Evolutionary conservation across 2,888 invertebrate species (phyloP), one percentile per base, ranked within the genome.

Genomic region (Coecobrya sp.): DNA sequence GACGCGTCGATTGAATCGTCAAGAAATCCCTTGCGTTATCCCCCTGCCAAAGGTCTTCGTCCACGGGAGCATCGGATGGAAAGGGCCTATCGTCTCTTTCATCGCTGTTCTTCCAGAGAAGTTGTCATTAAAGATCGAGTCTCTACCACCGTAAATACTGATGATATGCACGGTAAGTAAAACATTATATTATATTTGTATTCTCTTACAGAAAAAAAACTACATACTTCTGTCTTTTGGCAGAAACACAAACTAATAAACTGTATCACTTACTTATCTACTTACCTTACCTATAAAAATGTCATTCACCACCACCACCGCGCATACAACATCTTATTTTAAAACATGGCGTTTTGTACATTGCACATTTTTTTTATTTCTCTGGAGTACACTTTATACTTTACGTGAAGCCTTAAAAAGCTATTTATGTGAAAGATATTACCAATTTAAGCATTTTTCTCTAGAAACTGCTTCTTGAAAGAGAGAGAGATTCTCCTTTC

Each of bases 31-130:
- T 49, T 76, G 79, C 87, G 55, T 36, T 45, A 36, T 49, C 27
- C 19, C 25, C 81, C 86, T 30, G 70, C 30, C 73, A 65, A 85
- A 70, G 68, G 68, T 70, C 10, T 5, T 36, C 68, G 68, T 45
- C 73, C 49, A 27, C 79, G 25, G 79, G 49, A 79, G 59, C 89
- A 73, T 86, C 42, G 30, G 52, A 93, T 85, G 79, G 79, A 84
- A 88, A 89, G 93, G 91, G 89, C 91, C 84, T 86, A 81, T 90
- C 94, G 94, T 73, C 94, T 95, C 59, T 93, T 92, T 93, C 93
- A 93, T 92, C 90, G 88, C 65, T 94, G 94, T 89, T 93, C 95
- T 70, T 65, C 27, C 19, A 93, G 84, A 86, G 52, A 93, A 55
- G 89, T 94, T 82, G 91, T 93, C 89, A 91, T 94, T 79, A 89